Evolutionary conservation across 2,888 invertebrate genomes (phyloP).

Genomic region (Eupithecia insigniata): DNA sequence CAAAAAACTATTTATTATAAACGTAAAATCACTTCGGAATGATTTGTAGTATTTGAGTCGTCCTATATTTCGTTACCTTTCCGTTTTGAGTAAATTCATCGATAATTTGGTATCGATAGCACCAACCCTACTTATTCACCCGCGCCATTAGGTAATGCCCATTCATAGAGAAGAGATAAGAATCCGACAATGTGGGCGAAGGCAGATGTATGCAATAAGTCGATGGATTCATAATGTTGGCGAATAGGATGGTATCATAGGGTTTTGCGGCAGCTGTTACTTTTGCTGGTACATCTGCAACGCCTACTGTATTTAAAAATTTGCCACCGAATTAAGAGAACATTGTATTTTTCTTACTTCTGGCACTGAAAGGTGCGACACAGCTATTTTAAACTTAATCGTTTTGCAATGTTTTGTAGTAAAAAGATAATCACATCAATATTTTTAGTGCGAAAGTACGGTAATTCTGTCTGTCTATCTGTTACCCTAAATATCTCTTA

Average conservation of each 20-base stretch:
- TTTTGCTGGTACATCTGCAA: slow-evolving; percentile 31
- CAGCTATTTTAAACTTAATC: not conserved
- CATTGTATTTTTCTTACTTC: not conserved
- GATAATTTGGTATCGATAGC: slow-evolving; percentile 14
- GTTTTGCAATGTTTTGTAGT: not conserved
- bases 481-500: not conserved
- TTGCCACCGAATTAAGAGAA: not conserved
- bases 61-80: not conserved
- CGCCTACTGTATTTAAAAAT: not conserved
- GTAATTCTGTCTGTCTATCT: not conserved
- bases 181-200: slow-evolving; percentile 35
- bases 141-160: slow-evolving; percentile 29
- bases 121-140: slow-evolving; percentile 19
- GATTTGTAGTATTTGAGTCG: not conserved
- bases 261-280: slow-evolving; percentile 29
- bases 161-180: slow-evolving; percentile 44
- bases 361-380: not conserved
- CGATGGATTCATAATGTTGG: not conserved
- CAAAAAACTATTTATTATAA: too few species aligned
- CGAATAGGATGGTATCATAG: slow-evolving; percentile 3
- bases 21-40: not conserved
- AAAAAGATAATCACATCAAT: not conserved
- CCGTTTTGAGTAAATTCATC: not conserved
- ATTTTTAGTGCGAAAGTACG: too few species aligned
- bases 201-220: slow-evolving; percentile 39